Evolutionary conservation across 2,797 vertebrate species (phyloP).

Genomic region (Podarcis siculus): DNA sequence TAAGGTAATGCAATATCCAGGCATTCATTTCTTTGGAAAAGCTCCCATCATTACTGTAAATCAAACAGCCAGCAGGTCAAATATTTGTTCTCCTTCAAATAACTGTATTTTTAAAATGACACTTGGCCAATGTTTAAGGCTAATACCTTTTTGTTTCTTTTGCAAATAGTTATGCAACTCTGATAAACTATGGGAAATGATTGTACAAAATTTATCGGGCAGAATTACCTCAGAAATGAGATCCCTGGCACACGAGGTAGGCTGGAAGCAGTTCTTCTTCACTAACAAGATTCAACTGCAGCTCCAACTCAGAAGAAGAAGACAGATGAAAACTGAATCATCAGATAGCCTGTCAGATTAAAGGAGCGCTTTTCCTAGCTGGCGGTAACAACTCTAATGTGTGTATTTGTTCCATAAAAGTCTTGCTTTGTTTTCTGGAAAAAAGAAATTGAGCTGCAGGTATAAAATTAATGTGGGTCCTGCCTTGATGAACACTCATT

Average conservation of each 20-base stretch:
- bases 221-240: slow-evolving; percentile 78
- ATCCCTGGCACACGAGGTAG: slow-evolving; percentile 78
- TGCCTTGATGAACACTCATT: neutral
- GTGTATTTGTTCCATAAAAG: neutral
- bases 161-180: slow-evolving; percentile 79
- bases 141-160: slow-evolving; percentile 36
- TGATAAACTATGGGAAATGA: slow-evolving; percentile 83
- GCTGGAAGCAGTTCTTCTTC: slow-evolving; percentile 87
- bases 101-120: neutral
- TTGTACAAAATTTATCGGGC: slow-evolving; percentile 72
- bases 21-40: neutral
- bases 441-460: slow-evolving; percentile 2
- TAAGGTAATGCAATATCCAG: neutral
- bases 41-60: neutral
- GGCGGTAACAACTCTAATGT: neutral
- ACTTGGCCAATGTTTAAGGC: slow-evolving; percentile 13
- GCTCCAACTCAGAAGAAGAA: slow-evolving; percentile 80
- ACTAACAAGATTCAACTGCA: slow-evolving; percentile 85
- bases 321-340: slow-evolving; percentile 31
- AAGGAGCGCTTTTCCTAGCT: slow-evolving; percentile 13
- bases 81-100: neutral
- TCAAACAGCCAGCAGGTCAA: neutral
- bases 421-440: neutral
- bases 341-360: neutral
- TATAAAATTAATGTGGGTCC: neutral